Evolutionary conservation across 1,140 invertebrate species (phyloP), one percentile per base, ranked within the genome.

Genomic region (Drosophila pseudoobscura): DNA sequence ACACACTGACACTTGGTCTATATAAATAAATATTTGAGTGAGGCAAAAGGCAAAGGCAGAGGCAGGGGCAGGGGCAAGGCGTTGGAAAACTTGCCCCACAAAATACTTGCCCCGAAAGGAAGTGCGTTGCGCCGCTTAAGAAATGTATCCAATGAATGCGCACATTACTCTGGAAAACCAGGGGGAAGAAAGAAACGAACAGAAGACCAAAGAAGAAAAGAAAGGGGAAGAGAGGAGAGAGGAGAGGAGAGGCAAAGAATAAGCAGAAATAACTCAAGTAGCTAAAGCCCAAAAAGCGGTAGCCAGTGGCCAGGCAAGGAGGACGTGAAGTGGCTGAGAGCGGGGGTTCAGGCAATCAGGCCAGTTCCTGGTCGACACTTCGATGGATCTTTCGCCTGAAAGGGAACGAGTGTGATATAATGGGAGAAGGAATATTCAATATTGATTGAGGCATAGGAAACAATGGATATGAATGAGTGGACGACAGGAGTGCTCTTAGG

Each of bases 21-120:
- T 41, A 60, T 66, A 83, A 75, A 70, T 71, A 83, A 78, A 74
- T 55, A 84, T 62, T 58, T 61, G 58, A 73, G 57, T 69, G 54
- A 61, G 24, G 24, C 24, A 26, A 26, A 26, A 31, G 8, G 31
- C 31, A 31, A 9, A 31, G 8, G 31, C 31, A 9, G 31, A 9
- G 31, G 8, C 2, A 9, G 31, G 0, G 31, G 31, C 8, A 31
- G 31, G 29, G 31, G 35, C 35, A 13, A 13, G 35, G 35, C 35
- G 35, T 39, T 39, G 52, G 54, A 56, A 65, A 50, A 69, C 58
- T 59, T 79, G 80, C 66, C 60, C 80, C 80, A 84, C 64, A 79
- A 84, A 83, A 83, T 75, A 64, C 65, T 49, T 54, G 53, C 60
- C 75, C 17, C 24, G 64, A 80, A 80, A 85, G 82, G 82, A 85